A percentile compares a stretch with the other conserved stretches of the same genome.
Evolutionary conservation across 2,888 invertebrate species (phyloP).

Genomic region (Ctenicera cuprea): DNA sequence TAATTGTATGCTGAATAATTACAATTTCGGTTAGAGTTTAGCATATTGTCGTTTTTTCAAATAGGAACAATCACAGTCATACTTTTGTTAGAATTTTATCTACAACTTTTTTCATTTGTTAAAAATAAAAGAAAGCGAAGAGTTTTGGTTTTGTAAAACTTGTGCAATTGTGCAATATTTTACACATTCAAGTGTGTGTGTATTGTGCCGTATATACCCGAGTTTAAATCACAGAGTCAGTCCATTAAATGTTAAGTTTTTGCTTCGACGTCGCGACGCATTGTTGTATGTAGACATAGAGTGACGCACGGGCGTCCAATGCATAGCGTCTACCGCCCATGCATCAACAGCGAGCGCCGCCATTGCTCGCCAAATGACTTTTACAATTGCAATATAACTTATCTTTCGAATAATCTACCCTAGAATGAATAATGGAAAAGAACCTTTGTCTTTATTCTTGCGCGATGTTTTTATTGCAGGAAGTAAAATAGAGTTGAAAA

Average conservation of each 20-base stretch:
- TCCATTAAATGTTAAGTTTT: conserved; percentile 53
- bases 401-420: conserved; percentile 68
- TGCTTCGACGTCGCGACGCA: conserved; percentile 53
- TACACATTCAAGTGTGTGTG: conserved; percentile 3
- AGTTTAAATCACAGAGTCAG: conserved; percentile 44
- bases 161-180: neutral
- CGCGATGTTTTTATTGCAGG: conserved; percentile 39
- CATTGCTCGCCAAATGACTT: conserved; percentile 70
- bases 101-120: too few species aligned
- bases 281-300: conserved; percentile 54
- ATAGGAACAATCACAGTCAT: too few species aligned
- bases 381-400: conserved; percentile 69
- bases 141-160: conserved; percentile 1
- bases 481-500: conserved; percentile 19
- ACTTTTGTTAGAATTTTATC: too few species aligned
- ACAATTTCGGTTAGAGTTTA: too few species aligned
- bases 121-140: neutral
- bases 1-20: too few species aligned
- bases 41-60: too few species aligned
- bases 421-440: conserved; percentile 64
- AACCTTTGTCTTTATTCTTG: conserved; percentile 56
- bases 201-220: conserved; percentile 19
- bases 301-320: conserved; percentile 62
- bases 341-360: conserved; percentile 62
- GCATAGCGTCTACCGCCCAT: conserved; percentile 62